Percentiles rank a stretch among this genome's conserved stretches.
phyloP scores from a whole-genome alignment of 2,797 vertebrate species.

The Bucorvus abyssinicus region DNA sequence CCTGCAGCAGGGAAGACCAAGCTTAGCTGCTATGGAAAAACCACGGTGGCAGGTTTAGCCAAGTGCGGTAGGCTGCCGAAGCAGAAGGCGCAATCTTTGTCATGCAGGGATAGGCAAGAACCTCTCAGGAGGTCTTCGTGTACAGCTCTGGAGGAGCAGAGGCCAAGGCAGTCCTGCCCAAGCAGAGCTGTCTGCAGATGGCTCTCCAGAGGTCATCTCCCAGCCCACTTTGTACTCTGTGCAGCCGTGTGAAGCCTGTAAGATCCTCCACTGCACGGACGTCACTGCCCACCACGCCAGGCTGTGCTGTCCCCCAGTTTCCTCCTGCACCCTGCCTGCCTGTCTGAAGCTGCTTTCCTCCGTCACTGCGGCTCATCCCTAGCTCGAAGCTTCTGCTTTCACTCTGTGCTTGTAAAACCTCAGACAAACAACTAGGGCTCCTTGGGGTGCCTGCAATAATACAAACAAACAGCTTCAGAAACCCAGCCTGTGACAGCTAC shows the following conservation, averaged over 20 bases:
- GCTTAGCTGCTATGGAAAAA: rapidly evolving
- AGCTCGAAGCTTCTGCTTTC: not conserved
- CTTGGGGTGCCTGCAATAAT: not conserved
- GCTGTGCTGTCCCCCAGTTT: not conserved
- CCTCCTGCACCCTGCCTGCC: not conserved
- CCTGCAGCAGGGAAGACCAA: not conserved
- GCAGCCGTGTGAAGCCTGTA: not conserved
- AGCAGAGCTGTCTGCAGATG: not conserved
- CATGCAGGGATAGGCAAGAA: not conserved
- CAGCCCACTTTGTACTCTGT: not conserved
- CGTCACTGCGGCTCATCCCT: rapidly evolving
- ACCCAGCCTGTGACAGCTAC: not conserved
- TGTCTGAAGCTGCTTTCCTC: not conserved
- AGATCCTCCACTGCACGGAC: not conserved
- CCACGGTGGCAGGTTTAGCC: not conserved
- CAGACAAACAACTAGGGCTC: not conserved
- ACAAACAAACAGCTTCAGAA: not conserved
- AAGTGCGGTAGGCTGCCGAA: not conserved
- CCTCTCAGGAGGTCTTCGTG: not conserved
- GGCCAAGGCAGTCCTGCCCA: not conserved
- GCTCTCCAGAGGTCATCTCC: not conserved
- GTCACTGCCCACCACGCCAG: too few species aligned
- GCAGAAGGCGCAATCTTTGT: not conserved
- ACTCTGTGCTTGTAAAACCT: not conserved
- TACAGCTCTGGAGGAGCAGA: not conserved